Evolutionary conservation across 2,113 vertebrate species (phyloP).

Genomic region (Atrichornis clamosus): DNA sequence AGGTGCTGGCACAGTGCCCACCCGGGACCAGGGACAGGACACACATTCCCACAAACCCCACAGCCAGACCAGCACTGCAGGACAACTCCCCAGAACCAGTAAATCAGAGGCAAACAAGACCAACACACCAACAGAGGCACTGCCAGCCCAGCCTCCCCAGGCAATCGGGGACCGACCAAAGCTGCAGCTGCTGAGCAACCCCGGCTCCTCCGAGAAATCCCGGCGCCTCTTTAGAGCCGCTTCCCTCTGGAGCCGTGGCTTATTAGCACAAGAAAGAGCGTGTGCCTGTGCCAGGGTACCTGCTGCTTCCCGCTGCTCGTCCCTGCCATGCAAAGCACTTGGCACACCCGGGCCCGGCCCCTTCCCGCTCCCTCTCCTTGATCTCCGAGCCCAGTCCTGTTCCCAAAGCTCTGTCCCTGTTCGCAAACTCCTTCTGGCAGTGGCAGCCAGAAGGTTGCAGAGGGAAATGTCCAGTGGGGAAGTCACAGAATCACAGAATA

Average conservation of each 20-base stretch:
- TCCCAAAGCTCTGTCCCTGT: background rate
- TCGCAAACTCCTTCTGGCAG: background rate
- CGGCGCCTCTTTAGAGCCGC: background rate
- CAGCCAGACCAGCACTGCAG: background rate
- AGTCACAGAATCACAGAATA: rapidly evolving
- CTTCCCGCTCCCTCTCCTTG: background rate
- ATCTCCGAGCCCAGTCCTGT: background rate
- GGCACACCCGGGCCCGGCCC: background rate
- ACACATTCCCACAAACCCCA: background rate
- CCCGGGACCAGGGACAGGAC: background rate
- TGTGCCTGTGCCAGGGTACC: background rate
- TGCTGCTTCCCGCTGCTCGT: background rate
- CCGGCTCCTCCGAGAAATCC: background rate
- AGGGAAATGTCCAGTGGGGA: background rate
- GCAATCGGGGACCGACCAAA: background rate
- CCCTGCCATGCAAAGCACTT: background rate
- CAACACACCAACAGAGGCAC: rapidly evolving
- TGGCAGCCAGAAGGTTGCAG: too few relatives aligned
- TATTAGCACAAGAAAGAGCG: background rate
- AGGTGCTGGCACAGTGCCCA: rapidly evolving
- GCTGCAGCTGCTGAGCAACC: background rate
- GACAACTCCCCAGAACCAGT: background rate
- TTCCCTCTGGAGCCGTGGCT: background rate
- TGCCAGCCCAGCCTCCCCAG: background rate
- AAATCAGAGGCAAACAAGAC: background rate